Evolutionary conservation across 2,888 invertebrate genomes (phyloP), one percentile per base, ranked within the genome.

Genomic region (Callyntrura guangdongensis): DNA sequence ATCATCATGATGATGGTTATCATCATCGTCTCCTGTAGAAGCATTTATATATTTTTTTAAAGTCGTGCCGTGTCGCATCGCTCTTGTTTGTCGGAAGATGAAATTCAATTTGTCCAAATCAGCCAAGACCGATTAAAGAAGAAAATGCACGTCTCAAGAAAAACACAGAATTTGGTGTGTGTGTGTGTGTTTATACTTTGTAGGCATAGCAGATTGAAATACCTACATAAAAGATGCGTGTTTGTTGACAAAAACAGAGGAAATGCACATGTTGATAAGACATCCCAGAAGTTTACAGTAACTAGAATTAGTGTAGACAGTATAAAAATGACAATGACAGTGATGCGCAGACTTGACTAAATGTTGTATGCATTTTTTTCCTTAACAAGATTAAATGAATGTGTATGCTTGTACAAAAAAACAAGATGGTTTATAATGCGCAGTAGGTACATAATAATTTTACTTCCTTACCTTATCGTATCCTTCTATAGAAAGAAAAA

Each of bases 251-350:
- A n/a, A 8, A 9, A 6, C 25, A 64, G 3, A 64, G 64, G 64
- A 64, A 64, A 64, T 25, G 64, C 64, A 64, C 64, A 72, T 20
- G 8, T 6, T 59, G 72, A 72, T 72, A 72, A 72, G 72, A 69
- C 36, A 36, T 36, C 36, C 2, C 17, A 61, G 61, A 14, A n/a
- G n/a, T n/a, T n/a, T n/a, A n/a, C n/a, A 14, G 8, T 59, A 59
- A 17, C 17, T 17, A 17, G 14, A 59, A n/a, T 8, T 36, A 6
- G 3, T 36, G 36, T 6, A 4, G 36, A 36, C 3, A 4, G 6
- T 36, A 36, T 27, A 72, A 47, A 72, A 14, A 47, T 47, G 72
- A 72, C 72, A 72, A 72, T 47, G 72, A n/a, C 72, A 72, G 8
- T 47, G 72, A 72, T 69, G 36, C n/a, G 67, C 67, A 27, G 27